Evolutionary conservation across 2,888 invertebrate genomes (phyloP).

Genomic region (Teinopalpus imperialis): DNA sequence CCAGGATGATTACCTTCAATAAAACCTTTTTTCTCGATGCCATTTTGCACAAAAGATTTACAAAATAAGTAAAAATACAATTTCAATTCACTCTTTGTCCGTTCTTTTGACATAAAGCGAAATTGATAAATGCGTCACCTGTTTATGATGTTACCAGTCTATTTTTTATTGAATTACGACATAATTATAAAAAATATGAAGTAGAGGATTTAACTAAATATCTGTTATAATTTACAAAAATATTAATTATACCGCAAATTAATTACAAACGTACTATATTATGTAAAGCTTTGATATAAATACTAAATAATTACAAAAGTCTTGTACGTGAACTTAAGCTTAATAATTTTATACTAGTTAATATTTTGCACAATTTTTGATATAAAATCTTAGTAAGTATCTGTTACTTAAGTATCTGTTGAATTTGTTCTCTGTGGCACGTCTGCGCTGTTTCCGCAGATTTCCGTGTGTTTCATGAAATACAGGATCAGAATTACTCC

Average conservation of each 20-base stretch:
- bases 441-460: conserved; percentile 45
- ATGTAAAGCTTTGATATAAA: too few species aligned
- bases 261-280: too few species aligned
- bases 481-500: conserved; percentile 45
- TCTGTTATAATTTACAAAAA: too few species aligned
- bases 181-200: too few species aligned
- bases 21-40: conserved; percentile 97
- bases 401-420: too few species aligned
- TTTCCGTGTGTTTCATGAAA: conserved; percentile 69
- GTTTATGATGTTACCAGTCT: conserved; percentile 57
- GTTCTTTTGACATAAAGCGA: conserved; percentile 69
- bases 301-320: too few species aligned
- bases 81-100: conserved; percentile 75
- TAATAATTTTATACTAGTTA: too few species aligned
- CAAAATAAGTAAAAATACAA: conserved; percentile 56
- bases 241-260: too few species aligned
- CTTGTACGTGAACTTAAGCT: too few species aligned
- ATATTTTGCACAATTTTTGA: too few species aligned
- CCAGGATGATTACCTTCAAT: conserved; percentile 98
- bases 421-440: conserved; percentile 27
- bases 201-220: neutral
- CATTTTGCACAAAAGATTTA: conserved; percentile 84
- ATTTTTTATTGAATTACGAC: conserved; percentile 7
- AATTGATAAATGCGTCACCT: conserved; percentile 80
- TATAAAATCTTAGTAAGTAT: too few species aligned